These are phyloP conservation scores for Marasmarcha lunaedactyla DNA, from an alignment of 2,888 invertebrate genomes.

Conservation along the genomic window DNA sequence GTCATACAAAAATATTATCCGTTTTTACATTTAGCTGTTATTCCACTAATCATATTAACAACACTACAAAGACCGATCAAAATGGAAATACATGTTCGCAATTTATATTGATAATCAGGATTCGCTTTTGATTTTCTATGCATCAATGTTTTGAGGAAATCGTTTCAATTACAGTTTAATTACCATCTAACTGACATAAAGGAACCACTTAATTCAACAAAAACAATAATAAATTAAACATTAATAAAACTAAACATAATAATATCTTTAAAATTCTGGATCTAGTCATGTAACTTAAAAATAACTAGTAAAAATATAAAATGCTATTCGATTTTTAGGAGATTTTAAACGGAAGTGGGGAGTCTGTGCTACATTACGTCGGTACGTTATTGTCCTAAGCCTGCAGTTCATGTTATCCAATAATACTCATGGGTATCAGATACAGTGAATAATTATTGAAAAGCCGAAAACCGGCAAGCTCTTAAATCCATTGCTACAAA, in stretches of 20 bases:
- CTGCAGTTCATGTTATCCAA: no score
- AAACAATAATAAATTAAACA: conserved; percentile 51
- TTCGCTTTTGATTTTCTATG: background rate
- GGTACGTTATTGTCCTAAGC: background rate
- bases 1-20: conserved; percentile 65
- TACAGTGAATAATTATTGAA: no score
- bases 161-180: no score
- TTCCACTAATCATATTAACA: conserved; percentile 46
- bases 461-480: no score
- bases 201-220: conserved; percentile 16
- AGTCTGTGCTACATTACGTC: background rate
- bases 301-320: conserved; percentile 41
- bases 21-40: conserved; percentile 52
- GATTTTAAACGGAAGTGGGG: no score
- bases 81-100: conserved; percentile 13
- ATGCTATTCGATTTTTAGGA: conserved; percentile 16
- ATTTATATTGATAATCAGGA: conserved; percentile 7
- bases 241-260: conserved; percentile 44
- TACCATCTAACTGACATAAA: no score
- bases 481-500: no score
- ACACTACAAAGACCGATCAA: conserved; percentile 8
- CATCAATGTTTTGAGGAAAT: no score
- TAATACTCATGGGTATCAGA: no score
- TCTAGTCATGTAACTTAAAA: conserved; percentile 57
- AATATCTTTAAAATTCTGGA: conserved; percentile 61